Percentiles rank a stretch among this genome's conserved stretches.
These are phyloP conservation scores for Lasioglossum albipes DNA, from an alignment of 1,140 invertebrate species.

Conservation along the genomic window DNA sequence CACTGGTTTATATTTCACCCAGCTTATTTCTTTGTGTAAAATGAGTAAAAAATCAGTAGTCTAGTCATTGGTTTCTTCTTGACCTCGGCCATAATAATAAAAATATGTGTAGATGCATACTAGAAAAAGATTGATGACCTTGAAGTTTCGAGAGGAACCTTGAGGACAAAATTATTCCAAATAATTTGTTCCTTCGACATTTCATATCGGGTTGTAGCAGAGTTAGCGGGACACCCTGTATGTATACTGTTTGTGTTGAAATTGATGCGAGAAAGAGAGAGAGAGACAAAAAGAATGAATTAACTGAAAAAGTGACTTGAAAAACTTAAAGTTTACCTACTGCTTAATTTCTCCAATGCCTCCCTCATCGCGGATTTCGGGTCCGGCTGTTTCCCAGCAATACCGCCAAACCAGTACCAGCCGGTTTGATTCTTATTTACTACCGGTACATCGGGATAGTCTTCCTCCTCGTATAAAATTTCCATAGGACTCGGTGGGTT, in stretches of 20 bases:
- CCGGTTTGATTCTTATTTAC: slow-evolving; percentile 85
- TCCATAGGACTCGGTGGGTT: slow-evolving; percentile 72
- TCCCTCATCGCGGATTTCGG: slow-evolving; percentile 82
- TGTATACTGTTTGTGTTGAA: neutral
- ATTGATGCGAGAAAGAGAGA: neutral
- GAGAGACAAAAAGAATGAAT: neutral
- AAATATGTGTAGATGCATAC: too few relatives aligned
- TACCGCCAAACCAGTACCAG: slow-evolving; percentile 90
- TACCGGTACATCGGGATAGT: slow-evolving; percentile 77
- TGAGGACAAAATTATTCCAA: too few relatives aligned
- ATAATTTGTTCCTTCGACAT: too few relatives aligned
- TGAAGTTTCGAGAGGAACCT: too few relatives aligned
- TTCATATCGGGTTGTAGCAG: too few relatives aligned
- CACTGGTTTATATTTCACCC: too few relatives aligned
- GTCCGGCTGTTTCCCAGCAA: slow-evolving; percentile 83
- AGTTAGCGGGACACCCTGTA: too few relatives aligned
- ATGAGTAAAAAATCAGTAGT: too few relatives aligned
- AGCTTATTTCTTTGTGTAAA: too few relatives aligned
- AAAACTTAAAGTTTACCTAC: slow-evolving; percentile 84
- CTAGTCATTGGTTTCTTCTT: too few relatives aligned
- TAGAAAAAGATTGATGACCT: too few relatives aligned
- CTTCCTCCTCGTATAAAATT: slow-evolving; percentile 70
- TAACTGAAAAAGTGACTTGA: slow-evolving; percentile 36
- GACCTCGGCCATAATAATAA: too few relatives aligned
- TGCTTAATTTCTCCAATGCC: slow-evolving; percentile 87